Evolutionary conservation across 2,113 vertebrate species (phyloP), one percentile per base, ranked within the genome.

Genomic region (Mus spicilegus): DNA sequence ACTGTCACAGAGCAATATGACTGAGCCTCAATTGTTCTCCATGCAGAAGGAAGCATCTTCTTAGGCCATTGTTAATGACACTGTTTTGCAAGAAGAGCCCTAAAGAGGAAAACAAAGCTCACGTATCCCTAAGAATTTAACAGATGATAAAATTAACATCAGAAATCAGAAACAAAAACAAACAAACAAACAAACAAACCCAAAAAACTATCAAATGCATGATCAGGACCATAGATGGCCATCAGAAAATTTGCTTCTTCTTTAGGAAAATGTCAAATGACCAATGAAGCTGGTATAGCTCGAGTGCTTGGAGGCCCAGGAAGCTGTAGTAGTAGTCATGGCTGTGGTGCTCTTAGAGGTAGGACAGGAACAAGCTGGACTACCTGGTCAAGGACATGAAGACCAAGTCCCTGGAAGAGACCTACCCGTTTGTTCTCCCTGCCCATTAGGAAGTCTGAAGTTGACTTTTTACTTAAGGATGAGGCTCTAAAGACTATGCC

Each of bases 141-240:
- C 75, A 70, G 42, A 80, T 42, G 13, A 86, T 51, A 89, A 77
- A 93, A 78, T 14, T 51, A 54, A 17, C 56, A 90, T 63, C 14
- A 56, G 30, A 94, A 96, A 90, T 85, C 42, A 93, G 69, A 94
- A 86, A 76, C 54, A 54, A 54, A 54, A 54, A 54, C 26, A 88
- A 76, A 42, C 42, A 42, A 42, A 42, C 42, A n/a, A n/a, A n/a
- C n/a, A 42, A 42, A 49, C 49, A 49, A 49, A 49, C 49, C 49
- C 49, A 88, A 67, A 73, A 14, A 87, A 61, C 56, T 72, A 69
- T 20, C 42, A 70, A 84, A 95, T 54, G 89, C 36, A 51, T 87
- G 30, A 89, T 61, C 7, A 61, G 7, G 87, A 89, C 42, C 56
- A 4, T 70, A 1, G 86, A 1, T 82, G 33, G 63, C 10, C 12